Evolutionary conservation across 2,888 invertebrate genomes (phyloP).

Genomic region (Tachina fera): DNA sequence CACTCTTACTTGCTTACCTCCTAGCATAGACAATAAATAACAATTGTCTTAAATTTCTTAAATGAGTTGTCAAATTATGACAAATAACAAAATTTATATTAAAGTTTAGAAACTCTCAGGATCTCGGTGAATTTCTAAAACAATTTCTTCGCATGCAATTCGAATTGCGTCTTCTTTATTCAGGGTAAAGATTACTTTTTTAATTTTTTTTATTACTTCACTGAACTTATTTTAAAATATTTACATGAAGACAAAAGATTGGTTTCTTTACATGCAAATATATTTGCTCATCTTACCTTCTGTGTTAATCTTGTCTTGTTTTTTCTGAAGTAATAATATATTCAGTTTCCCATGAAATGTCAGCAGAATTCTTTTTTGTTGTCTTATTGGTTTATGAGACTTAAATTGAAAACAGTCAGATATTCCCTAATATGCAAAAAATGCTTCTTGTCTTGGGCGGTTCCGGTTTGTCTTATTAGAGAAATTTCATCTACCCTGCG

Average conservation of each 20-base stretch:
- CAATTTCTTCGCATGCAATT: no score
- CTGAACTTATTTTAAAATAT: not conserved
- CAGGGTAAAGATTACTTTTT: no score
- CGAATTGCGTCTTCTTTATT: no score
- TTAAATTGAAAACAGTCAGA: not conserved
- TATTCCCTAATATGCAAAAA: not conserved
- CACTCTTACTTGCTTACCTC: no score
- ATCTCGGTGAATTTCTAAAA: no score
- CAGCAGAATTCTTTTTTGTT: not conserved
- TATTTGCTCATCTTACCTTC: not conserved
- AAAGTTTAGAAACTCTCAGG: no score
- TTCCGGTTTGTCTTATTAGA: not conserved
- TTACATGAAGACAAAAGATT: not conserved
- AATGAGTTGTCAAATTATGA: no score
- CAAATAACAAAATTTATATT: no score
- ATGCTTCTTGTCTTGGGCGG: not conserved
- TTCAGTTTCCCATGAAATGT: slow-evolving; percentile 7
- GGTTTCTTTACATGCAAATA: not conserved
- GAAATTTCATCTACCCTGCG: not conserved
- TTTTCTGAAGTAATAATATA: not conserved
- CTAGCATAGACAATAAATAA: no score
- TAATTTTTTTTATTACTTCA: no score
- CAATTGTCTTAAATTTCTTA: no score
- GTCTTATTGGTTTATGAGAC: not conserved
- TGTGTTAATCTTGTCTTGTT: not conserved